Conservation (phyloP, 2,888 invertebrate species). For the Ormyrus pomaceus region DNA sequence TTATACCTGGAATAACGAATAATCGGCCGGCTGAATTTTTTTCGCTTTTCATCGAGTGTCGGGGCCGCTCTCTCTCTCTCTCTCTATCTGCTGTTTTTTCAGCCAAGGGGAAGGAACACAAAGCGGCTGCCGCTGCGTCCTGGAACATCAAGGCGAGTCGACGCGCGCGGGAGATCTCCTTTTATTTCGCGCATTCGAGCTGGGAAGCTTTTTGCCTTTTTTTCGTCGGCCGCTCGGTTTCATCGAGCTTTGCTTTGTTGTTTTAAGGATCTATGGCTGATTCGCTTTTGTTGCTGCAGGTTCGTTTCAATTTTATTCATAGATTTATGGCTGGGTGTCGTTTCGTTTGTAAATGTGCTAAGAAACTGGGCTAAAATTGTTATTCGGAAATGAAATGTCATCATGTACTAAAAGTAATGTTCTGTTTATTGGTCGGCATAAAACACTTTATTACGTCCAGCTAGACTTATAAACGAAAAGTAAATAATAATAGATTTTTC, state of each 20-base stretch:
- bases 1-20: constrained; percentile 44
- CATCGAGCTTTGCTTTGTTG: background rate
- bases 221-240: background rate
- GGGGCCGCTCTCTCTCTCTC: background rate
- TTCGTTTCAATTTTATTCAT: too few species aligned
- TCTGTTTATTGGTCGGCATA: too few species aligned
- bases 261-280: background rate
- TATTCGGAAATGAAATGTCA: too few species aligned
- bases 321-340: background rate
- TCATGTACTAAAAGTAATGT: too few species aligned
- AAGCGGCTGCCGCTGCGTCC: constrained; percentile 26
- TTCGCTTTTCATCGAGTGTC: background rate
- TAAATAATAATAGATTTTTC: too few species aligned
- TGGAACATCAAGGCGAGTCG: constrained; percentile 6
- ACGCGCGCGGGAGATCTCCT: too few species aligned
- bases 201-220: constrained; percentile 2
- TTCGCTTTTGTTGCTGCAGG: background rate
- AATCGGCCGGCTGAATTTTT: constrained; percentile 19
- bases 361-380: too few species aligned
- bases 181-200: background rate
- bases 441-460: too few species aligned
- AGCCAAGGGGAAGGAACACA: constrained; percentile 20
- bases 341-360: too few species aligned
- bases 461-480: too few species aligned
- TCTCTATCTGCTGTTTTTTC: constrained; percentile 13